Evolutionary conservation across 2,113 vertebrate species (phyloP), one percentile per base, ranked within the genome.

Genomic region (Odontesthes bonariensis): DNA sequence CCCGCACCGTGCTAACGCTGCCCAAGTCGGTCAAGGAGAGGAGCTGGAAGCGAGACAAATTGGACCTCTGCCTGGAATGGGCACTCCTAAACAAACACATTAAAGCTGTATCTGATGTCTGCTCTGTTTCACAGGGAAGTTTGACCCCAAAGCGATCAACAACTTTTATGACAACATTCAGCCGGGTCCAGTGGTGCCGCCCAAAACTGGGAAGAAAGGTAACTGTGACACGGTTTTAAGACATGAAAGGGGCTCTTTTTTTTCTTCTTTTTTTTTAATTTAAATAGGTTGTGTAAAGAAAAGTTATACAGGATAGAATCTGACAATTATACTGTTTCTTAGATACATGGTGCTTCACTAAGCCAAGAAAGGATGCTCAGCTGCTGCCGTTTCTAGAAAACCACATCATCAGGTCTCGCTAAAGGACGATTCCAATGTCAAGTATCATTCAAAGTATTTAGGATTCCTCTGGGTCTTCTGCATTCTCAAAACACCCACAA

Each of bases 151-250:
- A 94, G 96, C 96, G 80, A 93, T 95, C 58, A 96, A 93, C 94
- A 99, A 97, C 92, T 99, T 99, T 91, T 99, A 99, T 86, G 97
- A 98, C 93, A 95, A 97, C 88, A 96, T 99, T 91, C 94, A 96
- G 88, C 96, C 97, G 58, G 98, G 97, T 86, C 97, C 97, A 61
- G 92, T 97, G 81, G 96, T 97, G 75, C 97, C 96, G 32, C 95
- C 97, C 63, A 98, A 98, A 89, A 94, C 96, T 81, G 95, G 92
- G 89, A 98, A 93, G 92, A 98, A 96, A 94, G 97, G 97, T 98
- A 86, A 3, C 14, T 46, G 7, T 49, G 27, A 23, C 7, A 7
- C 6, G n/a, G 16, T 46, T 69, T 73, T 27, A 31, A 4, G 19
- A 16, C 14, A n/a, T 14, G 7, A 63, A 71, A 33, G 5, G 8